Evolutionary conservation across 2,888 invertebrate genomes (phyloP), one percentile per base, ranked within the genome.

Genomic region (Oligia strigilis): DNA sequence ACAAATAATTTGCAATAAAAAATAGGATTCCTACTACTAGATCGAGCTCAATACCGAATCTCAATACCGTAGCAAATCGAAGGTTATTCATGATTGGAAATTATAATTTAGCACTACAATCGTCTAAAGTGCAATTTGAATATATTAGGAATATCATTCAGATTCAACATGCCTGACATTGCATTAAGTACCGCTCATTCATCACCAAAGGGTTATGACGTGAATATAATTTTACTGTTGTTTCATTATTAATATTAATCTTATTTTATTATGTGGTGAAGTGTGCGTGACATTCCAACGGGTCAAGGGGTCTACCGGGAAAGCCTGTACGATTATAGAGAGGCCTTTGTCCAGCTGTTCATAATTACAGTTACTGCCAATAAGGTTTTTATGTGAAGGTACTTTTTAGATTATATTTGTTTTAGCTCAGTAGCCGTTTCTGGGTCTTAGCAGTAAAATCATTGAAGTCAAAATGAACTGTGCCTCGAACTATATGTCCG

Each of bases 21-120:
- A 84, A 72, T 82, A n/a, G 72, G 74, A 82, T 78, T 83, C 75
- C 77, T 82, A 79, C 77, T 84, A 85, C 80, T 80, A 83, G 76
- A 84, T 79, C 72, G 66, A 17, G 29, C 17, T 85, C 78, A 86
- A 81, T 60, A 82, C 77, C 80, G 52, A 74, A 77, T 69, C 43
- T 19, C 71, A 83, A 87, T 78, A 84, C 80, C 89, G 80, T 74
- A 77, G 19, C 88, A 19, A 88, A 89, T 88, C 52, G 82, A 87
- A 89, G 89, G 89, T 69, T 82, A 78, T 82, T 75, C 64, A 76
- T 77, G 60, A 87, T 87, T 84, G 74, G 49, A 71, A 75, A 72
- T 83, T 64, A 52, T 80, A 86, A 85, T 83, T 82, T 77, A 74
- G 65, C 71, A 70, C 77, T 55, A 40, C 71, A 60, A 82, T 49